Evolutionary conservation across 2,797 vertebrate species (phyloP), one percentile per base, ranked within the genome.

Genomic region (Avahi laniger): DNA sequence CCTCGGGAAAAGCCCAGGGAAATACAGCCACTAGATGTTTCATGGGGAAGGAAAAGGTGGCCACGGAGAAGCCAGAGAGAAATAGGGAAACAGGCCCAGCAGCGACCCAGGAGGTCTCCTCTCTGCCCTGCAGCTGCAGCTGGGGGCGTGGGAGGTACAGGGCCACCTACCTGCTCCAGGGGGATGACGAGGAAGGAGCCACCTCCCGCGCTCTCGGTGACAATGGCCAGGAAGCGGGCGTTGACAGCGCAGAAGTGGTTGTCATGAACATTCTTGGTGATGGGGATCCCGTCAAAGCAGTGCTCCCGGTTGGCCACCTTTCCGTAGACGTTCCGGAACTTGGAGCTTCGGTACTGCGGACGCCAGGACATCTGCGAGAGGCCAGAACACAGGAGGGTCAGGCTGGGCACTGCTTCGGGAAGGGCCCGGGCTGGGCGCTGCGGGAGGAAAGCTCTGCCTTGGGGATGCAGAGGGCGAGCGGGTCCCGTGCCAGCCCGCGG

Each of bases 181-280:
- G 99, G 99, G 97, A 99, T 99, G 95, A 99, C 98, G 0, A 99
- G 99, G 97, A 99, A 99, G 81, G 99, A 98, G 70, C 99, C 99
- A 0, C 99, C 99, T 1, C 99, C 99, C 0, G 99, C 98, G 0
- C 99, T 99, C 98, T 99, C 99, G 0, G 99, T 99, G 97, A 99
- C 99, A 6, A 99, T 99, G 65, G 99, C 99, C 50, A 99, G 96
- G 98, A 99, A 99, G 85, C 99, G 99, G 96, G 99, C 98, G 24
- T 99, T 99, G 98, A 99, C 99, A 0, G 99, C 99, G 0, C 99
- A 99, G 98, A 99, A 99, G 97, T 99, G 99, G 99, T 99, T 99
- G 98, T 99, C 99, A 7, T 99, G 99, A 94, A 99, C 99, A 1
- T 99, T 99, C 98, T 99, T 99, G 98, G 99, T 99, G 98, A 99